Conservation (phyloP, 2,888 invertebrate genomes). For the Masnerella sp. region DNA sequence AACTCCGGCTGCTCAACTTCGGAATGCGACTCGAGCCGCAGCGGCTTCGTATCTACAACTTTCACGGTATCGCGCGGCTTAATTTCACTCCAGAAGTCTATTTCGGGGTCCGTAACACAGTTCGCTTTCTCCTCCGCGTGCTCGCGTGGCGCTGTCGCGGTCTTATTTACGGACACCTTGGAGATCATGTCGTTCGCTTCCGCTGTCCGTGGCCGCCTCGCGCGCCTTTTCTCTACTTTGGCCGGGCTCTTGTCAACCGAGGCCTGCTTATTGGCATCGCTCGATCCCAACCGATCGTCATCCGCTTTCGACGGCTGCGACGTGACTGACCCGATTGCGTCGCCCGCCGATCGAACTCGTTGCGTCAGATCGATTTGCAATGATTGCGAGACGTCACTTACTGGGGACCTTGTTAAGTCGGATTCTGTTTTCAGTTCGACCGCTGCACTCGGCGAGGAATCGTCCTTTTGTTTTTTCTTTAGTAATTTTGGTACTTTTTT, state of each 20-base stretch:
- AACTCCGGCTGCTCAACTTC: conserved; percentile 19
- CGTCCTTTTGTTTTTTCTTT: too few species aligned
- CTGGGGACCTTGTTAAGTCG: conserved; percentile 43
- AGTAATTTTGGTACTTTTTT: too few species aligned
- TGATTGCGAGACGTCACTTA: conserved; percentile 46
- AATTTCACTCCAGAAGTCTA: conserved; percentile 75
- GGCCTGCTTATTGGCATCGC: conserved; percentile 34
- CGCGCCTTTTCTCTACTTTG: conserved; percentile 41
- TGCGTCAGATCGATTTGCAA: conserved; percentile 54
- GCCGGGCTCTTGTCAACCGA: conserved; percentile 28
- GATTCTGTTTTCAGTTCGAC: conserved; percentile 26
- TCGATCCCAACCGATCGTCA: conserved; percentile 14
- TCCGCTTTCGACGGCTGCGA: conserved; percentile 30
- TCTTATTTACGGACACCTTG: conserved; percentile 52
- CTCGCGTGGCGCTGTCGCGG: conserved; percentile 28
- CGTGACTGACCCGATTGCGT: conserved; percentile 56
- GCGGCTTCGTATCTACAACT: conserved; percentile 65
- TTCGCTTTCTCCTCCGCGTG: conserved; percentile 54
- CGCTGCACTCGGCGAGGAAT: not conserved
- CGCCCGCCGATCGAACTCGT: conserved; percentile 29
- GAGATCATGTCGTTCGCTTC: conserved; percentile 46
- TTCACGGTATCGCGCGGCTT: conserved; percentile 64
- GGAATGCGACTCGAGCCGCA: conserved; percentile 38
- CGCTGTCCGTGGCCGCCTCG: conserved; percentile 29
- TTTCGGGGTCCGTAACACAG: conserved; percentile 62